Conservation (phyloP, 2,888 invertebrate genomes). For the Oligia latruncula region DNA sequence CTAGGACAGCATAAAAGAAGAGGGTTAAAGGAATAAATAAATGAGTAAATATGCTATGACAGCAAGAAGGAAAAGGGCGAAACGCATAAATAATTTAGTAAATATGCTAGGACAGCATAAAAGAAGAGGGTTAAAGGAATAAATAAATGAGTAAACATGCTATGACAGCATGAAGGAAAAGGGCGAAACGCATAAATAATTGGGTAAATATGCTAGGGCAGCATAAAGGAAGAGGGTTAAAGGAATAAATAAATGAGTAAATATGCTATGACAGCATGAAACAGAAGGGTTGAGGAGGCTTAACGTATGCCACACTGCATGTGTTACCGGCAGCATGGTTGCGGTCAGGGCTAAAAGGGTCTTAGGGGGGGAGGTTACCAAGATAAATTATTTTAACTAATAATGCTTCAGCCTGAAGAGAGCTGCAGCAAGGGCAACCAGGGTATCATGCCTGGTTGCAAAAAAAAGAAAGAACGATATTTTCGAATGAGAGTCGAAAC, state of each 20-base stretch:
- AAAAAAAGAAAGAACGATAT: neutral
- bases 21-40: too few species aligned
- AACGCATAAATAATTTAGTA: neutral
- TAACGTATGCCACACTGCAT: neutral
- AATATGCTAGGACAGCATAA: neutral
- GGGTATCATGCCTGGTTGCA: neutral
- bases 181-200: neutral
- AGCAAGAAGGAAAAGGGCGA: neutral
- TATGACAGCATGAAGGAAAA: neutral
- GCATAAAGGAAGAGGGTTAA: neutral
- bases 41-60: neutral
- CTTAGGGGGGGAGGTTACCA: too few species aligned
- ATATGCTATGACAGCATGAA: neutral
- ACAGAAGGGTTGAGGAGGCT: neutral
- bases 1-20: neutral
- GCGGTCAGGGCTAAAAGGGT: neutral
- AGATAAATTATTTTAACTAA: constrained; percentile 1
- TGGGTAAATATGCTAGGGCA: neutral
- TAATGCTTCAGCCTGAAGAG: constrained; percentile 1
- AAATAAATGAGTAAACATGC: neutral
- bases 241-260: neutral
- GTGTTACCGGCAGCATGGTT: neutral
- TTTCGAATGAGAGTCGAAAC: neutral
- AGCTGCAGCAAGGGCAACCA: neutral
- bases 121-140: neutral